Evolutionary conservation across 2,113 vertebrate species (phyloP).

Genomic region (Seriola rivoliana): DNA sequence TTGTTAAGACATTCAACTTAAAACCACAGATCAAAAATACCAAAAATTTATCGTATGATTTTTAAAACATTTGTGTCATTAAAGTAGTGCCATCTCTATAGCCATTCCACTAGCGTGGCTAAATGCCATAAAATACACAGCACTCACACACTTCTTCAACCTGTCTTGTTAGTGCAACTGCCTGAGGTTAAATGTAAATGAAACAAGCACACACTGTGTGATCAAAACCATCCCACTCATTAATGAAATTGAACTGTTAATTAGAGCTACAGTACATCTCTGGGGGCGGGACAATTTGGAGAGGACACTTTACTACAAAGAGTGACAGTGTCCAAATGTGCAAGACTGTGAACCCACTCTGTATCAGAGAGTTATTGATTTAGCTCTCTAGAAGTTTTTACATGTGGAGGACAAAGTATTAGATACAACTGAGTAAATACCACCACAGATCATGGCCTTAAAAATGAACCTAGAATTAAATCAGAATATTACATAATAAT

Average conservation of each 20-base stretch:
- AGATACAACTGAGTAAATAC: not conserved
- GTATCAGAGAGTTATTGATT: not conserved
- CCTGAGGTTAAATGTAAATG: conserved; percentile 32
- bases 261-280: conserved; percentile 22
- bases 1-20: no score
- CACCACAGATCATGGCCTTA: not conserved
- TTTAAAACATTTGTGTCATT: not conserved
- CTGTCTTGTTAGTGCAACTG: conserved; percentile 3
- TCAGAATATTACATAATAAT: not conserved
- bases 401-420: no score
- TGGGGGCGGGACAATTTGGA: not conserved
- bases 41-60: no score
- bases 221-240: conserved; percentile 32
- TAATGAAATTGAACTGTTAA: conserved; percentile 46
- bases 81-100: no score
- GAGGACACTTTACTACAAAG: not conserved
- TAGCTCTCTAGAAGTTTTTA: not conserved
- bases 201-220: conserved; percentile 6
- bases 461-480: not conserved
- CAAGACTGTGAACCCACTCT: not conserved
- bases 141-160: conserved; percentile 1
- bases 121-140: not conserved
- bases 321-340: not conserved
- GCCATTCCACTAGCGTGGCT: not conserved
- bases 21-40: no score